Base-by-base conservation (phyloP, 2,888 invertebrate species). In the Mesorhabditis sp. region DNA sequence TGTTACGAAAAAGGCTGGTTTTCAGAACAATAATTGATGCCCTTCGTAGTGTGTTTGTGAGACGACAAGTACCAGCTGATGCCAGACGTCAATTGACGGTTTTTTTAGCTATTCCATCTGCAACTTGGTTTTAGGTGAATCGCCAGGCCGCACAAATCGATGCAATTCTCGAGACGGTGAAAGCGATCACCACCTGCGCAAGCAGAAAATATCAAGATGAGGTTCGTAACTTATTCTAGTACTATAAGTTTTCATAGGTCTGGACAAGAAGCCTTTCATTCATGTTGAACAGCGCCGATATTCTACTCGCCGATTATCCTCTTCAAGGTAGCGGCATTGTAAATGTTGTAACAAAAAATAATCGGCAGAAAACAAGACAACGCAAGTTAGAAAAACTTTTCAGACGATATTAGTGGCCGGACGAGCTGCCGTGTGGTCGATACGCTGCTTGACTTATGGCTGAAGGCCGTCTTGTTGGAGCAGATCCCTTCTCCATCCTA, bases 401-500 rank as follows among this genome's bases (percentile, higher is more conserved):
- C 45, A 70, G 83, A 82, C 58, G 80, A 82, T 66, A 73, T 83
- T 69, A 79, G 79, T n/a, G 73, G 74, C 5, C 68, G 79, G 41
- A 77, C 81, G 64, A 79, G 82, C 15, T 70, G 74, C 58, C 77
- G 81, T 5, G 77, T 84, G 42, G 75, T 81, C 43, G 81, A 83
- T 43, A 75, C 79, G 28, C 72, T 84, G 4, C 79, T 84, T 66
- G 82, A 81, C 42, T 74, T 80, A 68, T 84, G 84, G 84, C 68
- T 79, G 43, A 72, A 72, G 66, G 84, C 84, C 4, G 81, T 84
- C 1, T 64, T 80, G 28, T 70, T 76, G 41, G 84, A 82, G 61
- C 72, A 74, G 43, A 81, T 84, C n/a, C 83, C 83, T 2, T 82
- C 83, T 6, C 74, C 79, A 4, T 74, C 82, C 5, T 84, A 84